These are phyloP conservation scores for Nannobrachium achirus DNA, from an alignment of 2,113 vertebrate genomes.

Conservation along the genomic window DNA sequence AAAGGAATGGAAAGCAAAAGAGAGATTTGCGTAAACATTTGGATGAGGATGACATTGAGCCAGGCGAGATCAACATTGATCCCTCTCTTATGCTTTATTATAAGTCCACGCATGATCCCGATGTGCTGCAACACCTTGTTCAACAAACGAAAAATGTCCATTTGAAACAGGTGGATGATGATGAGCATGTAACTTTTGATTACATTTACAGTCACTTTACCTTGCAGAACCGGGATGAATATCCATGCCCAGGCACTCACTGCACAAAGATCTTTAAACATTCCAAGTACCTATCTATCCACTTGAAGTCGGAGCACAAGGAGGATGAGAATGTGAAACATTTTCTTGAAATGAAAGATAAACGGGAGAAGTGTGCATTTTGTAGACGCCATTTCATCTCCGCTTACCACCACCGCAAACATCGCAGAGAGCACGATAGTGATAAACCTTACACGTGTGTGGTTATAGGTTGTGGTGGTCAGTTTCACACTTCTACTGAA, in stretches of 20 bases:
- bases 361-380: constrained; percentile 92
- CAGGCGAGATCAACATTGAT: constrained; percentile 75
- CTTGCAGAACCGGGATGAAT: constrained; percentile 92
- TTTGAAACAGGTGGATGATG: constrained; percentile 61
- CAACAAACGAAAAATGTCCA: constrained; percentile 70
- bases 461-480: constrained; percentile 87
- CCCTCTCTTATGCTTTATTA: constrained; percentile 78
- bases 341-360: constrained; percentile 92
- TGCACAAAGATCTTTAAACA: constrained; percentile 92
- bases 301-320: constrained; percentile 91
- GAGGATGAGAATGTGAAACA: constrained; percentile 91
- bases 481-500: constrained; percentile 88
- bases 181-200: constrained; percentile 88
- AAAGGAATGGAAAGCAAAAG: constrained; percentile 74
- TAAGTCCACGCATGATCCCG: constrained; percentile 80
- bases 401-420: constrained; percentile 88
- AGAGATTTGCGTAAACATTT: constrained; percentile 34
- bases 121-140: constrained; percentile 76
- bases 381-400: constrained; percentile 94
- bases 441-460: constrained; percentile 89
- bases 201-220: constrained; percentile 85
- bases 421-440: constrained; percentile 87
- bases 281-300: constrained; percentile 94
- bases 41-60: constrained; percentile 73
- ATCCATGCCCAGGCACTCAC: constrained; percentile 90